A percentile compares a stretch with the other conserved stretches of the same genome.
These are phyloP conservation scores for Crotophaga sulcirostris DNA, from an alignment of 2,113 vertebrate genomes.

Conservation along the genomic window DNA sequence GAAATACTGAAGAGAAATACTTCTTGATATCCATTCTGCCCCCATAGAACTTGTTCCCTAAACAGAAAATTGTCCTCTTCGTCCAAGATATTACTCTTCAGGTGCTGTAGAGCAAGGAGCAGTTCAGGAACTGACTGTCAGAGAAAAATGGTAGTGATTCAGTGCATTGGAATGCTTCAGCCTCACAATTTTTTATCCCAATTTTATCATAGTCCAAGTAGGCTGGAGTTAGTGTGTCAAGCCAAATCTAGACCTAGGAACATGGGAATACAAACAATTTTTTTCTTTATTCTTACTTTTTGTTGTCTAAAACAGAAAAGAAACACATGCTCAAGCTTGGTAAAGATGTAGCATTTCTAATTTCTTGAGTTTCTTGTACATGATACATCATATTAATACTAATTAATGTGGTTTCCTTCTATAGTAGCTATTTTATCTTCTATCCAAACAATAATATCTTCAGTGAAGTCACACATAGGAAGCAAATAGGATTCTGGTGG, in stretches of 20 bases:
- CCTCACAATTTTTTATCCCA: background rate
- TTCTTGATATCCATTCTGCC: background rate
- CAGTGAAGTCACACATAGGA: background rate
- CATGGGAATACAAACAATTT: background rate
- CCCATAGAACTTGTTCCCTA: background rate
- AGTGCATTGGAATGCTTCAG: background rate
- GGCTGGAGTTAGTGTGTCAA: background rate
- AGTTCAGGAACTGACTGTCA: background rate
- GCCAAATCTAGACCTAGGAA: background rate
- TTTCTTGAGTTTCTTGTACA: background rate
- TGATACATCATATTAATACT: background rate
- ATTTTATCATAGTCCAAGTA: background rate
- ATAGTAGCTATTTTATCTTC: background rate
- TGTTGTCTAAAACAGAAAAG: background rate
- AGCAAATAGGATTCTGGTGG: background rate
- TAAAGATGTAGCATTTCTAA: background rate
- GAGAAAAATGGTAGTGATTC: background rate
- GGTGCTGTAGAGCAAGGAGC: background rate
- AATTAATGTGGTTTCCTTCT: background rate
- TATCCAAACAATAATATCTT: background rate
- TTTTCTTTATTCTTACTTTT: background rate
- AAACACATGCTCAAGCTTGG: background rate
- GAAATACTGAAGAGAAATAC: background rate
- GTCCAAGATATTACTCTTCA: background rate
- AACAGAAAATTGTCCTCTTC: background rate